These are phyloP conservation scores for Ivindomyrus marchei DNA, from an alignment of 2,113 vertebrate species.

Conservation along the genomic window DNA sequence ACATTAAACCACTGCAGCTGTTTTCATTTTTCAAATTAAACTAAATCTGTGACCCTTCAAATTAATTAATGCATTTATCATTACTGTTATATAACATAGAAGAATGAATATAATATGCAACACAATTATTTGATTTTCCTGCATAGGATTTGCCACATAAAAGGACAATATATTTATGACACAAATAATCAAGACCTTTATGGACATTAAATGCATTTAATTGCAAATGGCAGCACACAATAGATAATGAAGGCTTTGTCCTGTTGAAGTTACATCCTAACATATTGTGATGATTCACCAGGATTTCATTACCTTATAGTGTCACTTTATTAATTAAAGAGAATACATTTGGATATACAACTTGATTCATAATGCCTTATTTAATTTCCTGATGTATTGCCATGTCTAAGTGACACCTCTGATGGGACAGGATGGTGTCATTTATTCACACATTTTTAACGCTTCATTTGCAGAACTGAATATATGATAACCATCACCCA, in stretches of 20 bases:
- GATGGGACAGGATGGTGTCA: background rate
- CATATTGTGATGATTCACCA: background rate
- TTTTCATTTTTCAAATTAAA: conserved; percentile 17
- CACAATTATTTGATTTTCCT: background rate
- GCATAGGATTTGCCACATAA: background rate
- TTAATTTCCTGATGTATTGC: conserved; percentile 12
- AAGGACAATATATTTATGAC: background rate
- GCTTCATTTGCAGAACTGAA: conserved; percentile 8
- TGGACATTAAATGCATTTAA: background rate
- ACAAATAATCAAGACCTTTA: background rate
- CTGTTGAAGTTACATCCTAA: background rate
- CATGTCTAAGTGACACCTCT: conserved; percentile 4
- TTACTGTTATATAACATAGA: background rate
- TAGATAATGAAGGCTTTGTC: background rate
- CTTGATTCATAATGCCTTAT: conserved; percentile 7
- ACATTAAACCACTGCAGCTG: background rate
- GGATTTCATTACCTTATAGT: background rate
- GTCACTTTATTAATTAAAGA: conserved; percentile 5
- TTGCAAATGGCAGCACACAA: background rate
- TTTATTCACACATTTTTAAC: conserved; percentile 6
- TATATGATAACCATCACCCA: background rate
- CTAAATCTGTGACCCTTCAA: background rate
- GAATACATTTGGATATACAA: background rate
- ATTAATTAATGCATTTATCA: background rate
- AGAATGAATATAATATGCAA: background rate